Conservation (phyloP, 2,113 vertebrate species). For the Meleagris gallopavo region DNA sequence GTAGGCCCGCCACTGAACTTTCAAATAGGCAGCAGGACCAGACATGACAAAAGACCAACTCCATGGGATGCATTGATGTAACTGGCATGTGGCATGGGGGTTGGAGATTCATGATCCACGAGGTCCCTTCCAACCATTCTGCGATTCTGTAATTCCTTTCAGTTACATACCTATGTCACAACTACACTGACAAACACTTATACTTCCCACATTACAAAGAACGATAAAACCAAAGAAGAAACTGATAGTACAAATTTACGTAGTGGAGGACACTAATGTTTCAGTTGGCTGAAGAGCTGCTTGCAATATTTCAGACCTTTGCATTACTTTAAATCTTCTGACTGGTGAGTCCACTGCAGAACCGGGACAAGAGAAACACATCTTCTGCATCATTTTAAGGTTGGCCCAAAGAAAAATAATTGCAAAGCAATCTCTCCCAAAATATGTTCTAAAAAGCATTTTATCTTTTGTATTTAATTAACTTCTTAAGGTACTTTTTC, state of each 20-base stretch:
- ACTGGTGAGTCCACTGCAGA: background rate
- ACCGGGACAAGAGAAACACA: background rate
- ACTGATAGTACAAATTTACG: background rate
- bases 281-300: background rate
- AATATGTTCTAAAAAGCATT: background rate
- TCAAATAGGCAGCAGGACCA: background rate
- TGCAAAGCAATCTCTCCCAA: background rate
- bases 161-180: background rate
- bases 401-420: background rate
- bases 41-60: background rate
- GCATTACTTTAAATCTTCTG: background rate
- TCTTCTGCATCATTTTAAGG: rapidly evolving
- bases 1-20: background rate
- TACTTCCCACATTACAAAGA: background rate
- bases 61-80: rapidly evolving
- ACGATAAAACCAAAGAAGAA: background rate
- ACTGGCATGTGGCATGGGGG: no score
- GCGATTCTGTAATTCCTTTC: background rate
- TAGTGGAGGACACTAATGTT: rapidly evolving
- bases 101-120: no score
- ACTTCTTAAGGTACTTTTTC: background rate
- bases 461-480: background rate
- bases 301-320: background rate
- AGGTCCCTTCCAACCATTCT: no score
- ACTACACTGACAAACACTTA: background rate